Evolutionary conservation across 2,888 invertebrate genomes (phyloP), one percentile per base, ranked within the genome.

Genomic region (Drosophila lacicola): DNA sequence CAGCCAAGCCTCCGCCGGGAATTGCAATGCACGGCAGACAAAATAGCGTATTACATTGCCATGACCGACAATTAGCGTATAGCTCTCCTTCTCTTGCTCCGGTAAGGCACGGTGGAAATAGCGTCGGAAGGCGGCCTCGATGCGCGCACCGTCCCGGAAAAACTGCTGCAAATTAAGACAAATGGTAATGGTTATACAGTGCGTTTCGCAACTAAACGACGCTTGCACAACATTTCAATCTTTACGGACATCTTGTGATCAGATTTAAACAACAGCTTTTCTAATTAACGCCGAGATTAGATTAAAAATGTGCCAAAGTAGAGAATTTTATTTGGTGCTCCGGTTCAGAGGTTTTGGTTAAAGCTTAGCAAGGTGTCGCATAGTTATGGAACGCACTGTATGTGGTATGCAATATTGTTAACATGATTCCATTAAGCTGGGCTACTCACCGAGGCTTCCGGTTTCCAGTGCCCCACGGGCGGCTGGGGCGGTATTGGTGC

Each of bases 1-100:
- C 11, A 99, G 93, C 99, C 99, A 99, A 2, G 96, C 99, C 92
- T 99, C 99, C 0, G 98, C 96, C 0, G 99, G 99, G 90, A 99
- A 96, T 92, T 99, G 99, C 42, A 99, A 93, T 0, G 98, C 98
- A 91, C 99, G 95, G 94, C 97, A 97, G n/a, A 97, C 95, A 90
- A 97, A 97, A 93, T 97, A 99, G 46, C 98, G 94, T 88, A 99
- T 99, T 21, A 99, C 99, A 92, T 99, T 99, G 4, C 97, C 99
- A 92, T 99, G 99, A 82, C 99, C 99, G 2, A 99, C 98, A 58
- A 99, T 93, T 44, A 99, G 91, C 37, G 98, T 98, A 91, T 96
- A 97, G 0, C 96, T 95, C 91, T 98, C 98, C 45, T 95, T 93
- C 2, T 94, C 94, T 92, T 99, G 98, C 0, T 94, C 93, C 0